Evolutionary conservation across 2,888 invertebrate species (phyloP).

Genomic region (Apodemia zela): DNA sequence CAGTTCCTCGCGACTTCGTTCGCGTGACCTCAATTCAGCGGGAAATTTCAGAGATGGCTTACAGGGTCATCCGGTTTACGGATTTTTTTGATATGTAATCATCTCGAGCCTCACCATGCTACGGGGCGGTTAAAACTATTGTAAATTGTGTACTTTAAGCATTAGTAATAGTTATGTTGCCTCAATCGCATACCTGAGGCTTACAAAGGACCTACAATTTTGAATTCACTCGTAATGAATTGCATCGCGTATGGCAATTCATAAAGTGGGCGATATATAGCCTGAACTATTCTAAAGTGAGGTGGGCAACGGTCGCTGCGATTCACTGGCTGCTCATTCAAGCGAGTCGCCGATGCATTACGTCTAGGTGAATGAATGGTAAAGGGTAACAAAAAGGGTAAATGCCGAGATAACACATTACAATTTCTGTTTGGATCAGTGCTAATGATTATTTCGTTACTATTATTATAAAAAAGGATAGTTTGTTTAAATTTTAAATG

Average conservation of each 20-base stretch:
- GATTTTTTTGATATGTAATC: no score
- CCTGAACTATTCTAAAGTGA: slow-evolving; percentile 47
- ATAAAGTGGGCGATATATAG: slow-evolving; percentile 41
- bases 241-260: slow-evolving; percentile 36
- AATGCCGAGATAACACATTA: slow-evolving; percentile 43
- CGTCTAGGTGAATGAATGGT: slow-evolving; percentile 53
- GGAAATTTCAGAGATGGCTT: no score
- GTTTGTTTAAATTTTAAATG: no score
- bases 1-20: no score
- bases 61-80: no score
- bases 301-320: slow-evolving; percentile 48
- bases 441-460: slow-evolving; percentile 20
- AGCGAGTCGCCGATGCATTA: slow-evolving; percentile 44
- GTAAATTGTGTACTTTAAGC: neutral
- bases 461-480: no score
- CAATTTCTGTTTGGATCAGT: slow-evolving; percentile 42
- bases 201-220: slow-evolving; percentile 28
- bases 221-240: slow-evolving; percentile 32
- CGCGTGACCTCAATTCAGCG: no score
- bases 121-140: no score
- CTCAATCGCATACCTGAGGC: slow-evolving; percentile 21
- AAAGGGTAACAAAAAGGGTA: slow-evolving; percentile 45
- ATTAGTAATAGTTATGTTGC: neutral
- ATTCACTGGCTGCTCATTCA: slow-evolving; percentile 66
- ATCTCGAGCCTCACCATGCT: no score